These are phyloP conservation scores for Pogonophryne albipinna DNA, from an alignment of 2,797 vertebrate genomes.

Conservation along the genomic window DNA sequence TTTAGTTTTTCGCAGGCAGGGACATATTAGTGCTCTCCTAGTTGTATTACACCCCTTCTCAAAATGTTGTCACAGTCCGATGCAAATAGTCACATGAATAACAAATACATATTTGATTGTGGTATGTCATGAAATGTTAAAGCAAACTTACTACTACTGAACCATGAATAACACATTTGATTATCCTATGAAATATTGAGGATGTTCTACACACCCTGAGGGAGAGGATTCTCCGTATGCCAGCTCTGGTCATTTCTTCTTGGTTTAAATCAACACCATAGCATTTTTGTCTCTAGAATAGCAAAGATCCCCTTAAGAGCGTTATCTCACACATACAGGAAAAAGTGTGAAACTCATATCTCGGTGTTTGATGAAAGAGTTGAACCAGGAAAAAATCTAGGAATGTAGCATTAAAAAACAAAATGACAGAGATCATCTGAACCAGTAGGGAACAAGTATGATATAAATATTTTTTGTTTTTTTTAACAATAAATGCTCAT, in stretches of 20 bases:
- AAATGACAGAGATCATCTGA: constrained; percentile 1
- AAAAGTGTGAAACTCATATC: background rate
- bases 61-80: constrained; percentile 47
- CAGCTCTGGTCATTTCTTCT: constrained; percentile 56
- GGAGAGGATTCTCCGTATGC: constrained; percentile 30
- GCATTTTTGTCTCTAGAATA: background rate
- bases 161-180: constrained; percentile 69
- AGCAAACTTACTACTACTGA: constrained; percentile 61
- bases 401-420: constrained; percentile 6
- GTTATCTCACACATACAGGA: constrained; percentile 1
- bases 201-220: constrained; percentile 29
- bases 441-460: background rate
- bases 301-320: background rate
- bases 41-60: constrained; percentile 46
- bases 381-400: background rate
- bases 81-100: constrained; percentile 47
- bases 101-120: constrained; percentile 55
- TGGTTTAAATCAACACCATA: background rate
- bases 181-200: constrained; percentile 75
- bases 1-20: constrained; percentile 52
- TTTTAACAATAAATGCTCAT: background rate
- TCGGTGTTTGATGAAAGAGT: background rate
- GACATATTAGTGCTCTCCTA: constrained; percentile 44
- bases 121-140: constrained; percentile 67
- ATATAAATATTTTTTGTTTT: background rate